Evolutionary conservation across 2,888 invertebrate genomes (phyloP).

Genomic region (Laothoe populi): DNA sequence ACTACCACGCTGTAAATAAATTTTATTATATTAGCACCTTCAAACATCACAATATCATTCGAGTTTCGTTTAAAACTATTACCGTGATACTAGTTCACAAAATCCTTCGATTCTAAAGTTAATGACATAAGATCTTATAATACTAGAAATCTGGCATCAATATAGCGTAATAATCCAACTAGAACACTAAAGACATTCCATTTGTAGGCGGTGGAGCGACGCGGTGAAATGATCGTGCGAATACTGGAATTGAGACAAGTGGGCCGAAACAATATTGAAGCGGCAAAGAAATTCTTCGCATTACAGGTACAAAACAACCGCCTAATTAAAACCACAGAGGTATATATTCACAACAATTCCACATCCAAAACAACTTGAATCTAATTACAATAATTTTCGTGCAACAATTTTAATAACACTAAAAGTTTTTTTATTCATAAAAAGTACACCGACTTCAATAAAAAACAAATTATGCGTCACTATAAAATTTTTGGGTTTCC

Average conservation of each 20-base stretch:
- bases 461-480: no score
- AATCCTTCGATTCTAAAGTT: no score
- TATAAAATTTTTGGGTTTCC: no score
- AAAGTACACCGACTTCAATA: no score
- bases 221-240: conserved; percentile 97
- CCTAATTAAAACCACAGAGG: not conserved
- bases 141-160: conserved; percentile 7
- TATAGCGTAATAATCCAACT: not conserved
- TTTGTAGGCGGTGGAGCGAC: conserved; percentile 91
- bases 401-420: conserved; percentile 18
- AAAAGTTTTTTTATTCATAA: no score
- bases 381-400: conserved; percentile 15
- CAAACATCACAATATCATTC: no score
- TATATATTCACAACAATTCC: conserved; percentile 1
- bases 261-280: conserved; percentile 93
- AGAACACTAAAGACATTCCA: conserved; percentile 28
- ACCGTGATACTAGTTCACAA: no score
- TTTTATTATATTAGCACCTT: no score
- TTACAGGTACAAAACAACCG: conserved; percentile 85
- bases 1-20: no score
- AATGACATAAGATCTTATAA: no score
- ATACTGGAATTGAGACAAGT: conserved; percentile 95
- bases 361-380: conserved; percentile 1
- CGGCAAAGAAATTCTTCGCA: conserved; percentile 93
- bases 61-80: no score